Percentiles rank a stretch among this genome's conserved stretches.
These are phyloP conservation scores for Mizuhopecten yessoensis DNA, from an alignment of 1,140 invertebrate genomes.

Conservation along the genomic window DNA sequence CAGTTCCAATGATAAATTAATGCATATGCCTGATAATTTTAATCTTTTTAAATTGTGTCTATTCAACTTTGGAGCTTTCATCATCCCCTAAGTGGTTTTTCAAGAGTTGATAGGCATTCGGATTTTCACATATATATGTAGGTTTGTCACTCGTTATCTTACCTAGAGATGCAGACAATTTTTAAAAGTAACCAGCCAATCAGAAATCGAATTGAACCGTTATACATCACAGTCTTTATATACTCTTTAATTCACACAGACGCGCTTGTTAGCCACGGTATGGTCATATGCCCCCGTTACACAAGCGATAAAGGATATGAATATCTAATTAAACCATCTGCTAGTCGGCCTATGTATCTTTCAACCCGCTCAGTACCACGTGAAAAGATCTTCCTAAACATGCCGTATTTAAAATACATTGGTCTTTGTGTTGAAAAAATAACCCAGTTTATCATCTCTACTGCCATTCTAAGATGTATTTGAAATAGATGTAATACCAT, in stretches of 20 bases:
- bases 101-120: constrained; percentile 14
- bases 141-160: constrained; percentile 2
- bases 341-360: background rate
- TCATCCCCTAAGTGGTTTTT: constrained; percentile 13
- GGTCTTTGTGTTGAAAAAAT: constrained; percentile 24
- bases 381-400: background rate
- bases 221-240: background rate
- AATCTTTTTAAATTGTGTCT: constrained; percentile 28
- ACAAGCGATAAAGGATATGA: background rate
- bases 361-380: background rate
- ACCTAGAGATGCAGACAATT: background rate
- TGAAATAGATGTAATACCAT: background rate
- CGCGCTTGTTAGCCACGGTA: background rate
- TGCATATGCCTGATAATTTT: constrained; percentile 2
- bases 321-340: constrained; percentile 21
- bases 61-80: constrained; percentile 24
- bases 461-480: background rate
- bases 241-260: constrained; percentile 25
- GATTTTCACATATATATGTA: background rate
- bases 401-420: constrained; percentile 13
- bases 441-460: background rate
- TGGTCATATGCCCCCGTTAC: constrained; percentile 13
- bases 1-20: constrained; percentile 21
- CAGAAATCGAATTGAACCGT: constrained; percentile 32
- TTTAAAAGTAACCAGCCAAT: constrained; percentile 7